These are phyloP conservation scores for Eulemur albifrons DNA, from an alignment of 2,797 vertebrate species.

Conservation along the genomic window DNA sequence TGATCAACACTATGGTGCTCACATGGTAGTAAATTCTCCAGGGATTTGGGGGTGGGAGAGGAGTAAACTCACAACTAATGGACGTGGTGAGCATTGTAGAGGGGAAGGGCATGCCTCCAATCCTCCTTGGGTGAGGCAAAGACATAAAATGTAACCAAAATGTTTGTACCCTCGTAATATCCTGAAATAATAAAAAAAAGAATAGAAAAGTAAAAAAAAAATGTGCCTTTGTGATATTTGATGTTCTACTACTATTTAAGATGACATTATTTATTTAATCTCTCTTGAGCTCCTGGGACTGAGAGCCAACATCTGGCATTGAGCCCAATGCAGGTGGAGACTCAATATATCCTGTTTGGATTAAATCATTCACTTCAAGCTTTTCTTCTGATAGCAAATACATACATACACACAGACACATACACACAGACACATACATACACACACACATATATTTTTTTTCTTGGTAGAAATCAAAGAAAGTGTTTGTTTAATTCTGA, in stretches of 20 bases:
- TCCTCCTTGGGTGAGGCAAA: no score
- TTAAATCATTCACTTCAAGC: not conserved
- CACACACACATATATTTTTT: not conserved
- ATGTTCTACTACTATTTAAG: not conserved
- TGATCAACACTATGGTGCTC: no score
- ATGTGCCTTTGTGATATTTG: not conserved
- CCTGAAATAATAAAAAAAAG: no score
- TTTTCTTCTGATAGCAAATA: not conserved
- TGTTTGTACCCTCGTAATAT: no score
- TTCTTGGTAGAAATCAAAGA: conserved; percentile 15
- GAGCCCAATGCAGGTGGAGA: not conserved
- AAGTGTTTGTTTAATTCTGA: not conserved
- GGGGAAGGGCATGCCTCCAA: no score
- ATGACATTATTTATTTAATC: not conserved
- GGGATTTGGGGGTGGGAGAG: no score
- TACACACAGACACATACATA: no score
- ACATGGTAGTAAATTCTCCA: no score
- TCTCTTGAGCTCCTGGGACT: not conserved
- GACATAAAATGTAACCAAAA: no score
- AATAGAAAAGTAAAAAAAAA: no score
- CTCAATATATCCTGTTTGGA: not conserved
- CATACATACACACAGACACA: not conserved
- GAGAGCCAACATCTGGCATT: not conserved
- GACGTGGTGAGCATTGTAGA: no score
- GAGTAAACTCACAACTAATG: no score